Percentiles rank a stretch among this genome's conserved stretches.
Conservation (phyloP, 2,888 invertebrate species). For the Diloba caeruleocephala region DNA sequence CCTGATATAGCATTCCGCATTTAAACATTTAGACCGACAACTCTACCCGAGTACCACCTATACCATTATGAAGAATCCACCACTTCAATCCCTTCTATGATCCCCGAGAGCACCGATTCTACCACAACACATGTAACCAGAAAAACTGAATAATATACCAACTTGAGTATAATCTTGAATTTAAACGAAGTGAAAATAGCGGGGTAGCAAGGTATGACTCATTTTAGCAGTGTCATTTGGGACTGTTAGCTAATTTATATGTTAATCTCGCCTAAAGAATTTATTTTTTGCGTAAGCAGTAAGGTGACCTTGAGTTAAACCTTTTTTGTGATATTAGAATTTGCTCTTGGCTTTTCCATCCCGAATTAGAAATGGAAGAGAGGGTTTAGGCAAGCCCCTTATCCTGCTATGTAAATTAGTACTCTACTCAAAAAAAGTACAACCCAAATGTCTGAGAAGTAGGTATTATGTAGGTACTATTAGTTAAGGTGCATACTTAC, state of each 20-base stretch:
- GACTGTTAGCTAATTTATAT: conserved; percentile 46
- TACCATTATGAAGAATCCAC: conserved; percentile 50
- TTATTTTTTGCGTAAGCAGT: conserved; percentile 35
- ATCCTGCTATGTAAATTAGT: conserved; percentile 38
- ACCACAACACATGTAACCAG: conserved; percentile 18
- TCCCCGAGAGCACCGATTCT: conserved; percentile 30
- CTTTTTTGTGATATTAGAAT: conserved; percentile 39
- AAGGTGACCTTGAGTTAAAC: too few relatives aligned
- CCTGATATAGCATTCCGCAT: neutral
- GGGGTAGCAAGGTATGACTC: conserved; percentile 25
- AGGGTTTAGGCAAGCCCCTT: conserved; percentile 18
- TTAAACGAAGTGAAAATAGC: conserved; percentile 35
- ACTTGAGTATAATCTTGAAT: conserved; percentile 24
- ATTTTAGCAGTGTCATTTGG: conserved; percentile 36
- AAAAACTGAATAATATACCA: conserved; percentile 40
- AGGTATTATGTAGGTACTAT: too few relatives aligned
- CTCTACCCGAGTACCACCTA: conserved; percentile 13
- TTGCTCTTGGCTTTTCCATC: conserved; percentile 34
- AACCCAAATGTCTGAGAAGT: too few relatives aligned
- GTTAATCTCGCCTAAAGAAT: conserved; percentile 41
- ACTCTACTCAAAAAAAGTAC: conserved; percentile 6
- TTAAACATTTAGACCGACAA: conserved; percentile 25
- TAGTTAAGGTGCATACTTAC: too few relatives aligned
- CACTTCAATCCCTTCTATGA: conserved; percentile 32
- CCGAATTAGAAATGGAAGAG: conserved; percentile 38